These are phyloP conservation scores for Lepas anatifera DNA, from an alignment of 2,888 invertebrate genomes.

Conservation along the genomic window DNA sequence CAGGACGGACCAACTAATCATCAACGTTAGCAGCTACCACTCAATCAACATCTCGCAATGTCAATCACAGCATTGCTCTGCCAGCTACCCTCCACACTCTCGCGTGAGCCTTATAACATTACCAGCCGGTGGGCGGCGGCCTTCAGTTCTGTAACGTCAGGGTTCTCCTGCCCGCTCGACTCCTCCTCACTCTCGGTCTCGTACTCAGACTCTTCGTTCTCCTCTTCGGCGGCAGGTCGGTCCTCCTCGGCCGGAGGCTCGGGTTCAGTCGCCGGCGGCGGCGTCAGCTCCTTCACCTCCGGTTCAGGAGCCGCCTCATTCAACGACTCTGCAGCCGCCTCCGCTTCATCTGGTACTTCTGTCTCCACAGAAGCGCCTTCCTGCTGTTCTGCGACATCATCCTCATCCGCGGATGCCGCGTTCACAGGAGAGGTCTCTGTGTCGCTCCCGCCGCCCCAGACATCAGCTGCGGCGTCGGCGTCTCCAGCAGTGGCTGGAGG, in stretches of 20 bases:
- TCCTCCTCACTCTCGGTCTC: background rate
- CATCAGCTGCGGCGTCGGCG: no score
- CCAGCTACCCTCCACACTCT: no score
- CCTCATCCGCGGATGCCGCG: background rate
- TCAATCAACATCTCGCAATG: no score
- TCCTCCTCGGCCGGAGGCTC: no score
- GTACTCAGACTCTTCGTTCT: background rate
- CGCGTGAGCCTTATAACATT: no score
- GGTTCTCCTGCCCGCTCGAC: background rate
- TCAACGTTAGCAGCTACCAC: no score
- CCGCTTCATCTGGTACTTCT: background rate
- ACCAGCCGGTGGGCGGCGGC: background rate
- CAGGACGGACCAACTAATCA: no score
- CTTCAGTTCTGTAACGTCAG: background rate
- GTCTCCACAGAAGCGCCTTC: background rate
- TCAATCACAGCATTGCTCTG: no score
- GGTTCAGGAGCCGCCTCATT: background rate
- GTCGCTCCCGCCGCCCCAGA: background rate
- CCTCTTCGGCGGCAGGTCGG: background rate
- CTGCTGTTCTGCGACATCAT: background rate
- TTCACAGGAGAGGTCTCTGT: no score
- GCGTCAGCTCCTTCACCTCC: background rate
- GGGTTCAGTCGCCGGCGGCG: no score
- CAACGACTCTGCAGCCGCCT: background rate
- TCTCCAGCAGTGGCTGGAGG: no score